A percentile compares a stretch with the other conserved stretches of the same genome.
These are phyloP conservation scores for Melanostoma scalare DNA, from an alignment of 2,888 invertebrate species.

Conservation along the genomic window DNA sequence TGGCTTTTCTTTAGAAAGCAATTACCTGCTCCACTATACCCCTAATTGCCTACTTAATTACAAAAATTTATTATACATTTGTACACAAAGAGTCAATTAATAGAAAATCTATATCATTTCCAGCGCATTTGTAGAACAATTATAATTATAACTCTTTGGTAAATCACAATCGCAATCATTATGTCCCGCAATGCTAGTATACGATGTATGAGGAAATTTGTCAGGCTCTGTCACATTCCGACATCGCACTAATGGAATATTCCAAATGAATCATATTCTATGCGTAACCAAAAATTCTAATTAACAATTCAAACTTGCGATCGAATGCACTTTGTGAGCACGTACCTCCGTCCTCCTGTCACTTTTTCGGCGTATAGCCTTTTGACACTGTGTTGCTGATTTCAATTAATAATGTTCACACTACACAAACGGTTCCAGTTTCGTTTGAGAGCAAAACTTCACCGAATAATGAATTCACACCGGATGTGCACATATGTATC, in stretches of 20 bases:
- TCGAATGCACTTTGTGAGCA: constrained; percentile 43
- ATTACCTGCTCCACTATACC: constrained; percentile 56
- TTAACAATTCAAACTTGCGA: constrained; percentile 63
- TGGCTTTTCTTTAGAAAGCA: constrained; percentile 35
- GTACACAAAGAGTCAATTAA: constrained; percentile 36
- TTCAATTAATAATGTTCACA: constrained; percentile 59
- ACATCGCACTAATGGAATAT: constrained; percentile 57
- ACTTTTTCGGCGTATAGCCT: constrained; percentile 8
- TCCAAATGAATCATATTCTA: constrained; percentile 55
- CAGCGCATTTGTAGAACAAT: constrained; percentile 32
- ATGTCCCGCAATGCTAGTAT: constrained; percentile 4
- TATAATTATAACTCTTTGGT: constrained; percentile 23
- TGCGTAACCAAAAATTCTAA: constrained; percentile 64
- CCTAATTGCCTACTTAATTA: constrained; percentile 62
- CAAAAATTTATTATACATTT: constrained; percentile 47
- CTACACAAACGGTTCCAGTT: constrained; percentile 12
- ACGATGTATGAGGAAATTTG: constrained; percentile 24
- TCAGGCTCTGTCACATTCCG: constrained; percentile 36
- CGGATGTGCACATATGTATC: constrained; percentile 50
- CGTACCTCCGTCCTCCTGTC: neutral
- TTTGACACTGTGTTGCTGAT: constrained; percentile 41
- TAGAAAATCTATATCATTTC: constrained; percentile 49
- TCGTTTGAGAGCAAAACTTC: constrained; percentile 28
- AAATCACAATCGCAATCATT: constrained; percentile 7
- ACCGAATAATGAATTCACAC: constrained; percentile 25